Evolutionary conservation across 2,797 vertebrate species (phyloP), one percentile per base, ranked within the genome.

Genomic region (Calcarius lapponicus): DNA sequence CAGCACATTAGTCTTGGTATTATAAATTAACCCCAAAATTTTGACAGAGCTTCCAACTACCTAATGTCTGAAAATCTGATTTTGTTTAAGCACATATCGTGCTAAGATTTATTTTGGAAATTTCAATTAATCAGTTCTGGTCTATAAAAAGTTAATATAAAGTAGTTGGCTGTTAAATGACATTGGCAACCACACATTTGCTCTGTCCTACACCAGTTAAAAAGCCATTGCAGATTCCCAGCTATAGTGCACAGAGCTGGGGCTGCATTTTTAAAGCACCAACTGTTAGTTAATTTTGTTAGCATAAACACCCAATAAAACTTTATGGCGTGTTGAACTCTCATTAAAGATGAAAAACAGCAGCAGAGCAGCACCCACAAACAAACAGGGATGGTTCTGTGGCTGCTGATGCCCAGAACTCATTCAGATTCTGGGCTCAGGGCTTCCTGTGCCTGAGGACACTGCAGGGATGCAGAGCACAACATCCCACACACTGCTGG

Each of bases 271-370:
- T 94, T 70, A 95, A 96, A 90, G 56, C 73, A 90, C 73, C 88
- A 88, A 91, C 82, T 96, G 90, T 95, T 95, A 92, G 71, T 93
- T 97, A 95, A 92, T 88, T 94, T 95, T 95, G 86, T 89, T 92
- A 96, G 84, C 45, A 80, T 91, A 96, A 97, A 95, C 80, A 80
- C 28, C 66, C 82, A 93, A 91, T 96, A 96, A 95, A 96, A 95
- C 82, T 96, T 96, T 91, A 91, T 88, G 93, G 38, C 58, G 61
- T 94, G 78, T 88, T 96, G 78, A 94, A 32, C 67, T 87, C 85
- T 94, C 89, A 81, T 96, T 97, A 92, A 96, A 97, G 53, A 93
- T 87, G 90, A 97, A 80, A 96, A 96, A 89, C 73, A 88, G 74
- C 26, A 6, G 66, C 40, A 17, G 64, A 88, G 48, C 42, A 81